phyloP scores from a whole-genome alignment of 2,113 vertebrate genomes.

The Synodontis membranacea region DNA sequence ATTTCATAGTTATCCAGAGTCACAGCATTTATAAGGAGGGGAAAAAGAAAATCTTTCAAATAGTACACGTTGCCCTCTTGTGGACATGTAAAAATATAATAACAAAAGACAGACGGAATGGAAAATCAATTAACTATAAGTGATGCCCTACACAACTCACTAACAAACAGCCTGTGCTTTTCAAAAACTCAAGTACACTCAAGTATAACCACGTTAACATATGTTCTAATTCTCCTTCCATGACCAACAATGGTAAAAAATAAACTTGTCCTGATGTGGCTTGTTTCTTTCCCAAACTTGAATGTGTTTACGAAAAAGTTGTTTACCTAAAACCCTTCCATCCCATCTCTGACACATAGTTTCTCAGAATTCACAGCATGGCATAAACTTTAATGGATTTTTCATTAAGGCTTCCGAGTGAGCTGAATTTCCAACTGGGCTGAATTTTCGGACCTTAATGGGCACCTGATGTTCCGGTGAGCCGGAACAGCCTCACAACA shows the following conservation, averaged over 20 bases:
- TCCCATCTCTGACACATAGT: slow-evolving; percentile 51
- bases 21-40: neutral
- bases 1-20: neutral
- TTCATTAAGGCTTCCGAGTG: slow-evolving; percentile 56
- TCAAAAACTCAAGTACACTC: neutral
- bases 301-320: slow-evolving; percentile 1
- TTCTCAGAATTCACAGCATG: slow-evolving; percentile 51
- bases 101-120: neutral
- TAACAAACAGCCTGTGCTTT: neutral
- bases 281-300: neutral
- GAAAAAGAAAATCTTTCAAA: neutral
- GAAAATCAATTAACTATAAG: neutral
- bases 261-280: neutral
- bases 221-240: neutral
- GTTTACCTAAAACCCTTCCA: slow-evolving; percentile 39
- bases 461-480: slow-evolving; percentile 34
- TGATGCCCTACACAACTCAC: neutral
- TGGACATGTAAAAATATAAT: neutral
- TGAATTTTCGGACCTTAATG: slow-evolving; percentile 44
- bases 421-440: too few species aligned
- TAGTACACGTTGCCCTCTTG: slow-evolving; percentile 11
- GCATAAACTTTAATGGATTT: slow-evolving; percentile 63
- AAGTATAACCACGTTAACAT: neutral
- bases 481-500: slow-evolving; percentile 34
- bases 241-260: neutral